phyloP scores from a whole-genome alignment of 2,797 vertebrate genomes.

The Leucoraja ocellata region DNA sequence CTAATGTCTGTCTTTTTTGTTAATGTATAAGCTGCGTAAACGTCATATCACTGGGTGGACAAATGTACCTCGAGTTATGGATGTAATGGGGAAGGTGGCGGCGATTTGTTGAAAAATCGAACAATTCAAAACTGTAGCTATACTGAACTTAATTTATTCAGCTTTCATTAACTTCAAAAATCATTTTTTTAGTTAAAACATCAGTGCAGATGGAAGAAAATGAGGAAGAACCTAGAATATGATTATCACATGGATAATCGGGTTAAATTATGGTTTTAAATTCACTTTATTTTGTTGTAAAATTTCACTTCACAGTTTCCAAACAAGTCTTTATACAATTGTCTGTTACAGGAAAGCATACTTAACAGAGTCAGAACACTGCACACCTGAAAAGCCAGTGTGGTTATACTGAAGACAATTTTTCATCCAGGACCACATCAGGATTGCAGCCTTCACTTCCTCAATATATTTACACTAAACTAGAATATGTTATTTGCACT shows the following conservation, averaged over 20 bases:
- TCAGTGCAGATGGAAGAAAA: background rate
- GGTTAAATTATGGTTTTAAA: background rate
- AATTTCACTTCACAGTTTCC: slow-evolving; percentile 36
- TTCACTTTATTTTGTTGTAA: slow-evolving; percentile 28
- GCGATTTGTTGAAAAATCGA: too few species aligned
- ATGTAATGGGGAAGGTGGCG: too few species aligned
- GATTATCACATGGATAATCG: slow-evolving; percentile 1
- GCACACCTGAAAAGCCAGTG: background rate
- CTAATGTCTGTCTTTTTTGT: background rate
- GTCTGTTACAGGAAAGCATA: slow-evolving; percentile 12
- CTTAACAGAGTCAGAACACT: slow-evolving; percentile 7
- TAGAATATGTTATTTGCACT: background rate
- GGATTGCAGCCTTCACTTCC: background rate
- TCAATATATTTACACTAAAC: background rate
- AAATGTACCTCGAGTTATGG: background rate
- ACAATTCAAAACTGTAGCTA: background rate
- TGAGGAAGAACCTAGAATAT: background rate
- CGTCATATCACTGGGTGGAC: background rate
- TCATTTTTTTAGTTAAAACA: background rate
- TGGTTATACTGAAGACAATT: background rate
- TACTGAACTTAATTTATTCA: background rate
- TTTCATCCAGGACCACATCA: slow-evolving; percentile 11
- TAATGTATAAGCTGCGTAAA: background rate
- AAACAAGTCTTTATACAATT: background rate
- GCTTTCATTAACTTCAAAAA: background rate